Base-by-base conservation (phyloP, 1,140 invertebrate genomes). In the Trichonephila inaurata region DNA sequence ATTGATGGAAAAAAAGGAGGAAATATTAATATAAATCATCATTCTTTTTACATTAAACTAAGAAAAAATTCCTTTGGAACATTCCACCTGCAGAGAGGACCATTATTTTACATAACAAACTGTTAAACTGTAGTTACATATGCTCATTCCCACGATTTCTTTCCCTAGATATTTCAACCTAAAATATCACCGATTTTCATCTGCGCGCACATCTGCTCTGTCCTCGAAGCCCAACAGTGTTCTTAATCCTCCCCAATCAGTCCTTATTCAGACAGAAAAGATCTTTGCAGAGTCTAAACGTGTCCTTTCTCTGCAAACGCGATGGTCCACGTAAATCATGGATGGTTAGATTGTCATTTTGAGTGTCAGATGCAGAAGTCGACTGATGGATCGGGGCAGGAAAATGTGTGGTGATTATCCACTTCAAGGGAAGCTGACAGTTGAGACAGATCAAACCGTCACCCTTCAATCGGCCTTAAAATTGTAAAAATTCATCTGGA, bases 391-490 rank as follows among this genome's bases (percentile, higher is more conserved):
- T 77, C 0, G 66, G 16, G 28, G 16, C 24, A 77, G 28, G 18
- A 33, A 64, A 64, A 64, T 18, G 62, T 64, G 62, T 19, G 6
- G 62, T 64, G 16, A 77, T 77, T 77, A 77, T 33, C 72, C 72
- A 77, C 18, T 40, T 28, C 72, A 16, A 77, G 72, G 18, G 72
- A 77, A 77, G 33, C 18, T 77, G 72, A 77, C 72, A 77, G 72
- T 77, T 77, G 28, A 77, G 72, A 77, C 72, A 40, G 72, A 77
- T 77, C 72, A 40, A 77, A 77, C 33, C 18, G 33, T 77, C 72
- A 18, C 72, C 14, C 28, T 28, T 77, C 72, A 77, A 16, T 77
- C 33, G 18, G 28, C 7, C 7, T 33, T 28, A 33, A 28, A 24
- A 77, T 8, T 18, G 28, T 28, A 33, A 77, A 77, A 77, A 40